phyloP scores from a whole-genome alignment of 2,797 vertebrate genomes.

The Megaceryle alcyon region DNA sequence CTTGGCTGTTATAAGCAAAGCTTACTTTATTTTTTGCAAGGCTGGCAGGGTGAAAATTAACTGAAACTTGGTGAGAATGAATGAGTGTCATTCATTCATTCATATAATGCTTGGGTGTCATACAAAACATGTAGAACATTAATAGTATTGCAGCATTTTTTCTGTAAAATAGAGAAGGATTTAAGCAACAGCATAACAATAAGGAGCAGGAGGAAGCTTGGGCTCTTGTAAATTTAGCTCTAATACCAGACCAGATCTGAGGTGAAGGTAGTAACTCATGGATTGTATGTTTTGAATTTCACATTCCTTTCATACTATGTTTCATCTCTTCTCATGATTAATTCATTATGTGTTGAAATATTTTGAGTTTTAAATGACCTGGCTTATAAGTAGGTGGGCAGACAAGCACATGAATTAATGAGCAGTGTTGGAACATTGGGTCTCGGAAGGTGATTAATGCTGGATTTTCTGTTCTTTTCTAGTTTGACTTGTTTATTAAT shows the following conservation, averaged over 20 bases:
- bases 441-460: background rate
- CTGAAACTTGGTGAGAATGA: background rate
- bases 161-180: background rate
- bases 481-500: slow-evolving; percentile 41
- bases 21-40: background rate
- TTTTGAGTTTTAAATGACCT: background rate
- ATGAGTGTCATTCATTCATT: background rate
- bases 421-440: background rate
- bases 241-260: background rate
- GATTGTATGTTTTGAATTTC: background rate
- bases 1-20: background rate
- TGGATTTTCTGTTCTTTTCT: slow-evolving; percentile 11
- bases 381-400: background rate
- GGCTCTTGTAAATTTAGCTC: background rate
- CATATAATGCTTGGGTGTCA: background rate
- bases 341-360: slow-evolving; percentile 24
- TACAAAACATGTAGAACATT: background rate
- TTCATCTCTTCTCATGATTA: background rate
- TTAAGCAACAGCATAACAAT: background rate
- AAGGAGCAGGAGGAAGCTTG: background rate
- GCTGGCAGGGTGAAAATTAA: background rate
- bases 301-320: background rate
- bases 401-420: background rate
- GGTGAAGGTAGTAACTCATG: background rate
- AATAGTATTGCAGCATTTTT: background rate